Evolutionary conservation across 2,888 invertebrate species (phyloP), one percentile per base, ranked within the genome.

Genomic region (Drosophila koepferae): DNA sequence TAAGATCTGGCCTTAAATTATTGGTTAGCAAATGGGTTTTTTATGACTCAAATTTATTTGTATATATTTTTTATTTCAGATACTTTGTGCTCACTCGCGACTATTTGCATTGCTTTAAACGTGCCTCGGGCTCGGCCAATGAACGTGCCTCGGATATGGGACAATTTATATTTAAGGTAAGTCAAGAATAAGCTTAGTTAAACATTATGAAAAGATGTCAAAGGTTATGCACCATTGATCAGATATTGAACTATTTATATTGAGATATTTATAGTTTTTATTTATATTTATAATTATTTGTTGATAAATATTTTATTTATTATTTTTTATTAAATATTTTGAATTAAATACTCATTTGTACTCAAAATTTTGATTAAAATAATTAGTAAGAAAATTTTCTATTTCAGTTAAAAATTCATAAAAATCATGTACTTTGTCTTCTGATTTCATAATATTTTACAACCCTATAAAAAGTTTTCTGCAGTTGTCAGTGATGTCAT

Each of bases 41-140:
- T 16, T 60, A 38, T 63, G 43, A 28, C 5, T 2, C 44, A 46
- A 54, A 58, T 40, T 46, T 8, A 20, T 46, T 49, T 40, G 16
- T 55, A 31, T 46, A 18, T 28, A 41, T 65, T 12, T 61, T 68
- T 60, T 60, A 1, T 72, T 70, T 72, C 89, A 93, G 93, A 81
- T 95, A 95, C 86, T 95, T 95, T 92, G 94, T 95, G 81, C 93
- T 95, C 54, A 95, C 95, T 73, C 93, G 95, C 66, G 95, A 95
- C 91, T 95, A 95, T 91, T 93, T 95, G 86, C 95, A 95, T 90
- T 95, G 95, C 91, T 95, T 95, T 92, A 94, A 95, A 88, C 93
- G 95, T 80, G 95, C 95, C 66, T 94, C 95, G 38, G 94, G 95
- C 64, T 93, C 94, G 63, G 92, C 92, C 23, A 92, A 92, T 73